These are phyloP conservation scores for Apogon talboti DNA, from an alignment of 2,797 vertebrate species.

Conservation along the genomic window DNA sequence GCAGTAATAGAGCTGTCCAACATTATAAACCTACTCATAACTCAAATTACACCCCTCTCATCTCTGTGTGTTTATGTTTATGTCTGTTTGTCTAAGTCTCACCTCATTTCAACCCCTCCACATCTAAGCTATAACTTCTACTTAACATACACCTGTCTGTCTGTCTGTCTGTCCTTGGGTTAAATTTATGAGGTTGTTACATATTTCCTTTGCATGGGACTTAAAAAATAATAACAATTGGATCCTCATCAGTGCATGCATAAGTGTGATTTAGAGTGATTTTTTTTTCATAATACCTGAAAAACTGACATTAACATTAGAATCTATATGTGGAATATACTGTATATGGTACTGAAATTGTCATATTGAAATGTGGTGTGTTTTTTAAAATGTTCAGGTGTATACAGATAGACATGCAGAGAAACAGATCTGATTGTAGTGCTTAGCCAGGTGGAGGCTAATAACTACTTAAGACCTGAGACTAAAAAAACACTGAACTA, in stretches of 20 bases:
- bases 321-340: too few species aligned
- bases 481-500: too few species aligned
- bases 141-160: constrained; percentile 5
- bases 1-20: constrained; percentile 74
- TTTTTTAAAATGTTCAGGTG: too few species aligned
- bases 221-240: neutral
- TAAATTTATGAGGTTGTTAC: neutral
- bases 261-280: too few species aligned
- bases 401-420: too few species aligned
- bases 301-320: too few species aligned
- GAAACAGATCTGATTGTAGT: too few species aligned
- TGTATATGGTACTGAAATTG: too few species aligned
- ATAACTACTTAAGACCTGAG: too few species aligned
- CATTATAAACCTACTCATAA: constrained; percentile 78
- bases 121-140: neutral
- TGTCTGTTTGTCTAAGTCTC: constrained; percentile 34
- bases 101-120: constrained; percentile 31
- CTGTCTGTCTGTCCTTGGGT: neutral
- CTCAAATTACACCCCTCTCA: constrained; percentile 63
- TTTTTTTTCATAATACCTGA: too few species aligned
- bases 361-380: too few species aligned
- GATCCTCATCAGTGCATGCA: neutral
- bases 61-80: constrained; percentile 47
- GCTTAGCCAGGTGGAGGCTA: too few species aligned
- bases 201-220: neutral